phyloP scores from a whole-genome alignment of 2,888 invertebrate species.

The Alsophila aescularia region DNA sequence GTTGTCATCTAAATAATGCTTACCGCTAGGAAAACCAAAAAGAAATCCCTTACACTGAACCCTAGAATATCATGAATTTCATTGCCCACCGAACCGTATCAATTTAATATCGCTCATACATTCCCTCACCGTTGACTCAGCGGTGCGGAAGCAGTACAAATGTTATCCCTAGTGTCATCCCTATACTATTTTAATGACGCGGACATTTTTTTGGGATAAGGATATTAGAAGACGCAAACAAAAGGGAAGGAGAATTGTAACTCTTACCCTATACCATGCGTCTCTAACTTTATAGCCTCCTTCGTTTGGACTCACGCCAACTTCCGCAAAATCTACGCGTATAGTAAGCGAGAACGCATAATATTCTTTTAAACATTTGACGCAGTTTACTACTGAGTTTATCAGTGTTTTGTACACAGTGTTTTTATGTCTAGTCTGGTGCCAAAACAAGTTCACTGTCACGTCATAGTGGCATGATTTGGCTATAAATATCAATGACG shows the following conservation, averaged over 20 bases:
- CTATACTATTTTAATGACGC: conserved; percentile 60
- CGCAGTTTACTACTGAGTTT: conserved; percentile 9
- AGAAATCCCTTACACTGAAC: conserved; percentile 12
- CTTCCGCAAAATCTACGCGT: conserved; percentile 46
- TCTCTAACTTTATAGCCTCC: conserved; percentile 38
- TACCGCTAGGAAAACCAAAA: conserved; percentile 5
- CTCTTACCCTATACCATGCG: conserved; percentile 44
- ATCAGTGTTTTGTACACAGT: conserved; percentile 9
- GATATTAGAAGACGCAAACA: conserved; percentile 46
- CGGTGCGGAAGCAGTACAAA: conserved; percentile 19
- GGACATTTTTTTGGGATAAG: conserved; percentile 46
- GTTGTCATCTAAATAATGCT: conserved; percentile 11
- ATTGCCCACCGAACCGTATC: conserved; percentile 7
- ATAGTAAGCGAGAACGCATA: conserved; percentile 29
- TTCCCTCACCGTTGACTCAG: conserved; percentile 17
- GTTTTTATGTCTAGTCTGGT: conserved; percentile 7
- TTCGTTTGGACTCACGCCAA: conserved; percentile 48
- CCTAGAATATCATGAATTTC: conserved; percentile 20
- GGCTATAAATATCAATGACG: conserved; percentile 1
- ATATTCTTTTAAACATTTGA: conserved; percentile 17
- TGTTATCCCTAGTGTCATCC: conserved; percentile 25
- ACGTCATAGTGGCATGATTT: conserved; percentile 16
- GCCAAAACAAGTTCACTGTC: conserved; percentile 6
- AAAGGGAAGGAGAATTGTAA: conserved; percentile 45
- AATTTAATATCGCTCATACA: conserved; percentile 18